Conservation (phyloP, 1,140 invertebrate species). For the Lepidurus couesii region DNA sequence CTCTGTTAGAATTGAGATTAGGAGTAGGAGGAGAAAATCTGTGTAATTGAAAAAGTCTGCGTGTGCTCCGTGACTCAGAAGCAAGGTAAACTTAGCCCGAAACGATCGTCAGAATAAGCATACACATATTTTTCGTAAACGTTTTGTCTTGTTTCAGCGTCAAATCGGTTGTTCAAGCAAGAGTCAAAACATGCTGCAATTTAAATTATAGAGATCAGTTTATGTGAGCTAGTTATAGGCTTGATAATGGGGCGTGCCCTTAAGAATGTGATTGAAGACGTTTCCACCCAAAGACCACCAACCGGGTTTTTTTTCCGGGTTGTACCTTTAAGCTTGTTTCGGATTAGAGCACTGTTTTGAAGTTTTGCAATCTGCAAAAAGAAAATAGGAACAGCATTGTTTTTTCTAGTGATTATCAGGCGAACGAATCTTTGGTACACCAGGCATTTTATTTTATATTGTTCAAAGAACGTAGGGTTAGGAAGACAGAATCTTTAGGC, state of each 20-base stretch:
- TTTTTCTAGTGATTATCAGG: too few species aligned
- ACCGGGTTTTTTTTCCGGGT: background rate
- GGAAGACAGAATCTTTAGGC: background rate
- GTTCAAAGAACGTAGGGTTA: background rate
- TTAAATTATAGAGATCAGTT: background rate
- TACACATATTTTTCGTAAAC: too few species aligned
- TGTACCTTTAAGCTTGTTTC: background rate
- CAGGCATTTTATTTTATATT: too few species aligned
- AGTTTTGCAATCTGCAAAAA: too few species aligned
- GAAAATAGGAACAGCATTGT: too few species aligned
- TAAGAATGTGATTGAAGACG: background rate
- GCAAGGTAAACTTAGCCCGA: background rate
- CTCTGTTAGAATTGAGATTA: background rate
- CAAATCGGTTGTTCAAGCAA: too few species aligned
- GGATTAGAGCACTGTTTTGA: background rate
- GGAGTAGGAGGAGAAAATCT: background rate
- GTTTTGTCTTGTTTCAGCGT: too few species aligned
- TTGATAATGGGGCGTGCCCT: slow-evolving; percentile 20
- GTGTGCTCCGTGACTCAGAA: background rate
- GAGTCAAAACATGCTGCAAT: background rate
- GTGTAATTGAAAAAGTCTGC: background rate
- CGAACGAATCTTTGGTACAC: too few species aligned
- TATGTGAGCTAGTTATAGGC: slow-evolving; percentile 3
- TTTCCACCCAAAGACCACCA: slow-evolving; percentile 11
- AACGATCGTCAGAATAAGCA: too few species aligned